Evolutionary conservation across 2,888 invertebrate species (phyloP).

Genomic region (Heliconius hortense): DNA sequence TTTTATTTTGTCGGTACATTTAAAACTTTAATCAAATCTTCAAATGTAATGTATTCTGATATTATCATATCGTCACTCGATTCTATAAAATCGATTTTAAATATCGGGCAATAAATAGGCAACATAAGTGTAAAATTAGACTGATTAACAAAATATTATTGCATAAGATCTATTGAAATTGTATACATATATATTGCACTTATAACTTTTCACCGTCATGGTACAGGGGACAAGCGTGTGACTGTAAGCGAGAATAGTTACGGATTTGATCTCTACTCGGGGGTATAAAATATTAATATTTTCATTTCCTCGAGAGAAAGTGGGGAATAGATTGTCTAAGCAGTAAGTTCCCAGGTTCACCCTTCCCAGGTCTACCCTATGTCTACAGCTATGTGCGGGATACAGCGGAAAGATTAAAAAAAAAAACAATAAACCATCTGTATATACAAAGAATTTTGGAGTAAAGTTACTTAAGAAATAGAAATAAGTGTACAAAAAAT

Average conservation of each 20-base stretch:
- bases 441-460: background rate
- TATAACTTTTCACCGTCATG: background rate
- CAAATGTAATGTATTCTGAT: background rate
- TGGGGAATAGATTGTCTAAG: background rate
- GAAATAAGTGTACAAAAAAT: background rate
- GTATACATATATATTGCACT: conserved; percentile 18
- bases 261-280: no score
- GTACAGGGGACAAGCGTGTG: no score
- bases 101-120: conserved; percentile 5
- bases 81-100: background rate
- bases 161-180: conserved; percentile 12
- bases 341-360: no score
- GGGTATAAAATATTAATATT: no score
- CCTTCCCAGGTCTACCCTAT: no score
- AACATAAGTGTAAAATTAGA: conserved; percentile 19
- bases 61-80: conserved; percentile 4
- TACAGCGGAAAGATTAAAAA: no score
- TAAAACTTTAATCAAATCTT: background rate
- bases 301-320: no score
- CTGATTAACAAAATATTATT: conserved; percentile 27
- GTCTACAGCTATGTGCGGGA: no score
- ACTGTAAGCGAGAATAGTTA: no score
- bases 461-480: background rate
- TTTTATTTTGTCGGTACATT: background rate
- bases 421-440: background rate